Evolutionary conservation across 1,140 invertebrate genomes (phyloP).

Genomic region (Littorina saxatilis): DNA sequence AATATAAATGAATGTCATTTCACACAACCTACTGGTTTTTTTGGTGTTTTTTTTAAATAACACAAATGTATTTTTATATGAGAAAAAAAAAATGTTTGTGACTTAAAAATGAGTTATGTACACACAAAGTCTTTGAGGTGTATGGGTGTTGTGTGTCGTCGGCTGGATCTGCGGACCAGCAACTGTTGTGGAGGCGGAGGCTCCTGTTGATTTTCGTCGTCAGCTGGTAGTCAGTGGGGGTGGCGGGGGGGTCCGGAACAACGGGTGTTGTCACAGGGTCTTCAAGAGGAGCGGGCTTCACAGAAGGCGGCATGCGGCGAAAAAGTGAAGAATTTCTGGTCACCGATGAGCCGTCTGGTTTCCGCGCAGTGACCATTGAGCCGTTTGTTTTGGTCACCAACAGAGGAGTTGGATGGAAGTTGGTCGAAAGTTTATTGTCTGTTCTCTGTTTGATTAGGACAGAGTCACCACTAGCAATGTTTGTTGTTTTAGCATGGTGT

Average conservation of each 20-base stretch:
- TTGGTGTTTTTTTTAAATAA: too few species aligned
- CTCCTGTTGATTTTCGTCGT: neutral
- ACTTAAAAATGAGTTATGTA: too few species aligned
- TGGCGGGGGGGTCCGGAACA: too few species aligned
- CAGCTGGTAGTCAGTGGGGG: neutral
- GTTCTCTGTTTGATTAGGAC: slow-evolving; percentile 41
- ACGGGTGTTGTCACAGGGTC: too few species aligned
- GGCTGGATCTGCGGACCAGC: too few species aligned
- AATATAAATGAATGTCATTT: too few species aligned
- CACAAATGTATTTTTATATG: too few species aligned
- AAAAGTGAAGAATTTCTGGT: slow-evolving; percentile 16
- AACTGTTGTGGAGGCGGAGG: neutral
- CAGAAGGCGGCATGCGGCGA: neutral
- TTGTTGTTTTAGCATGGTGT: slow-evolving; percentile 32
- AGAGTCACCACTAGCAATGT: slow-evolving; percentile 31
- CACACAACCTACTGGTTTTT: too few species aligned
- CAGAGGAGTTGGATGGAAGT: slow-evolving; percentile 23
- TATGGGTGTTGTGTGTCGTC: too few species aligned
- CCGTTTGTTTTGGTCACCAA: slow-evolving; percentile 26
- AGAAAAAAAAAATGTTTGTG: too few species aligned
- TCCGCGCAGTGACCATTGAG: slow-evolving; percentile 36
- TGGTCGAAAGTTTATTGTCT: slow-evolving; percentile 35
- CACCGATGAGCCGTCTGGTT: neutral
- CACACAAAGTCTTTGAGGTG: too few species aligned
- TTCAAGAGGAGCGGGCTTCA: too few species aligned